These are phyloP conservation scores for Falco columbarius DNA, from an alignment of 2,797 vertebrate species.

Conservation along the genomic window DNA sequence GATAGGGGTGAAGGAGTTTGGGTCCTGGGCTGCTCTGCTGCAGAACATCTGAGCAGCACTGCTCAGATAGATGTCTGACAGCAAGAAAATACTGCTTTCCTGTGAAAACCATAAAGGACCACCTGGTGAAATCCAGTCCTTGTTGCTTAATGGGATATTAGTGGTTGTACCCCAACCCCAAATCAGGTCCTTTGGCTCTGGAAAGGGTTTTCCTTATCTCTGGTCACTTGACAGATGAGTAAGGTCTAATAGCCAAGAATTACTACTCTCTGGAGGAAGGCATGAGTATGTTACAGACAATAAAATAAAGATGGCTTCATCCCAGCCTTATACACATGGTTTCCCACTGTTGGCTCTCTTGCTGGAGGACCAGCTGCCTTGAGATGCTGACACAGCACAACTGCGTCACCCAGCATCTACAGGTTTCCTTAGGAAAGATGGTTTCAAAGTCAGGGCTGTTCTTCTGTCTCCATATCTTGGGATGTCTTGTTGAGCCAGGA, in stretches of 20 bases:
- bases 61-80: neutral
- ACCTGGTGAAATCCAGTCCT: neutral
- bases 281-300: neutral
- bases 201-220: neutral
- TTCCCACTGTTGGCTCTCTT: neutral
- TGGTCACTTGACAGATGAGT: neutral
- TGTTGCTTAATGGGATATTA: neutral
- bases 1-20: neutral
- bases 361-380: neutral
- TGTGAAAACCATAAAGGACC: neutral
- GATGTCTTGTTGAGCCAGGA: neutral
- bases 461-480: rapidly evolving
- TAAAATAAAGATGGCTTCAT: neutral
- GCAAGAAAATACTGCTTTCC: neutral
- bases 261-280: neutral
- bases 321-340: rapidly evolving
- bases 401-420: neutral
- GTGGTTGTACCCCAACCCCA: neutral
- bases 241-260: neutral
- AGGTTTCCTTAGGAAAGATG: neutral
- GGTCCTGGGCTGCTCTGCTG: neutral
- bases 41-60: neutral
- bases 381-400: neutral
- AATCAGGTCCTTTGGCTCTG: neutral
- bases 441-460: neutral